A percentile compares a stretch with the other conserved stretches of the same genome.
Conservation (phyloP, 2,113 vertebrate genomes). For the Glaucomys volans region DNA sequence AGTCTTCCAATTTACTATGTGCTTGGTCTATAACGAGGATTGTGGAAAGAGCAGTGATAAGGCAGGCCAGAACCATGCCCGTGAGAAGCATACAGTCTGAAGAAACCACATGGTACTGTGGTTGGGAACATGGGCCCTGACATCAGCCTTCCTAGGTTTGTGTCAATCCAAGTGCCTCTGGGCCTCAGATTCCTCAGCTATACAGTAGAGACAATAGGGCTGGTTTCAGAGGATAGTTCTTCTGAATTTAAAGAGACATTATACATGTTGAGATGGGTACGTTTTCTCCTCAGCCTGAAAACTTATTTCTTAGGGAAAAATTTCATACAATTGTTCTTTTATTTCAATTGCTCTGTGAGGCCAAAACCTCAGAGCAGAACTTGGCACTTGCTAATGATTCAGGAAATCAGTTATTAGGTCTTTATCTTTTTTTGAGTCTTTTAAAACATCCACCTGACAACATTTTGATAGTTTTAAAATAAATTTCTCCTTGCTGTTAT, state of each 20-base stretch:
- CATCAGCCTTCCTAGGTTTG: neutral
- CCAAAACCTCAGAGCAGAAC: neutral
- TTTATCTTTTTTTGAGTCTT: slow-evolving; percentile 5
- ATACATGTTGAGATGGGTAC: neutral
- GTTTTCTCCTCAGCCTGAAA: neutral
- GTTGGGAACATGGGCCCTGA: neutral
- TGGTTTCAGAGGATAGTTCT: neutral
- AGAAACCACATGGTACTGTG: neutral
- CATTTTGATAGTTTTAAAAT: neutral
- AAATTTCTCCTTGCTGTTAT: neutral
- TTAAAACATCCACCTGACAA: neutral
- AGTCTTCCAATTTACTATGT: neutral
- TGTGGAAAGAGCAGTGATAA: neutral
- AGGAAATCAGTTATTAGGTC: neutral
- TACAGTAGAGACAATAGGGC: neutral
- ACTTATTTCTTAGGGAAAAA: neutral
- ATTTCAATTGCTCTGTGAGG: neutral
- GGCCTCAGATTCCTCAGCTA: neutral
- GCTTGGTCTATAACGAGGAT: neutral
- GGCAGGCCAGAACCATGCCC: neutral
- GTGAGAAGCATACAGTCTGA: neutral
- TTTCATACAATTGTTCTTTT: neutral
- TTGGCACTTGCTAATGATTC: neutral
- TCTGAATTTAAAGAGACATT: neutral
- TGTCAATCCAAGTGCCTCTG: neutral